These are phyloP conservation scores for Enoplosus armatus DNA, from an alignment of 2,797 vertebrate genomes.

Conservation along the genomic window DNA sequence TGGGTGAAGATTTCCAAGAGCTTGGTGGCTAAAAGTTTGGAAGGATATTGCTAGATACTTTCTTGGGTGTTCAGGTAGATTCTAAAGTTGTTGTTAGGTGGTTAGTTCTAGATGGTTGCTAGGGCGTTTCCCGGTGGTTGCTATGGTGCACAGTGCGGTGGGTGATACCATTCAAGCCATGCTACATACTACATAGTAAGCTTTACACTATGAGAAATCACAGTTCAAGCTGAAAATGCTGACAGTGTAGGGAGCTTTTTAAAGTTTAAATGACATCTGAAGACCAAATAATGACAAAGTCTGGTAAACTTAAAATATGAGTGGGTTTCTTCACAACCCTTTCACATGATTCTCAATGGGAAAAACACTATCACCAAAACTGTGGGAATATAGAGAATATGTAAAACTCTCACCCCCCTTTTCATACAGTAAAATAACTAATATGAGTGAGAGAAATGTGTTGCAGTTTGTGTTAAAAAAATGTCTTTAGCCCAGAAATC, in stretches of 20 bases:
- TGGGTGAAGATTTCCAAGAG: slow-evolving; percentile 29
- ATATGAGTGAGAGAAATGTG: background rate
- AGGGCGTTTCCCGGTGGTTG: background rate
- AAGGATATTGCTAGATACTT: no score
- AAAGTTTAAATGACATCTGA: background rate
- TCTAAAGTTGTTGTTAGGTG: background rate
- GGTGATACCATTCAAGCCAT: background rate
- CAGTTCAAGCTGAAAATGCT: background rate
- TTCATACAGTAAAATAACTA: background rate
- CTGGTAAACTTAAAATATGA: background rate
- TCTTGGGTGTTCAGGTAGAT: background rate
- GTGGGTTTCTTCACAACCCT: background rate
- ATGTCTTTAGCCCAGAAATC: slow-evolving; percentile 9
- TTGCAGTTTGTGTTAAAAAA: background rate
- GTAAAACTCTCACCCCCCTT: background rate
- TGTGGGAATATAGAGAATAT: background rate
- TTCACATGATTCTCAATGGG: background rate
- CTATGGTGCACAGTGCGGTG: background rate
- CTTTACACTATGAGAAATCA: background rate
- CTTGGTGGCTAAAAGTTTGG: no score
- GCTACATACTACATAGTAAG: no score
- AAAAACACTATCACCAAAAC: background rate
- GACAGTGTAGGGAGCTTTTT: background rate
- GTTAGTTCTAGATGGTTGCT: background rate
- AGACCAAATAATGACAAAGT: background rate